Conservation (phyloP, 2,113 vertebrate genomes). For the Anarhynchus alexandrinus region DNA sequence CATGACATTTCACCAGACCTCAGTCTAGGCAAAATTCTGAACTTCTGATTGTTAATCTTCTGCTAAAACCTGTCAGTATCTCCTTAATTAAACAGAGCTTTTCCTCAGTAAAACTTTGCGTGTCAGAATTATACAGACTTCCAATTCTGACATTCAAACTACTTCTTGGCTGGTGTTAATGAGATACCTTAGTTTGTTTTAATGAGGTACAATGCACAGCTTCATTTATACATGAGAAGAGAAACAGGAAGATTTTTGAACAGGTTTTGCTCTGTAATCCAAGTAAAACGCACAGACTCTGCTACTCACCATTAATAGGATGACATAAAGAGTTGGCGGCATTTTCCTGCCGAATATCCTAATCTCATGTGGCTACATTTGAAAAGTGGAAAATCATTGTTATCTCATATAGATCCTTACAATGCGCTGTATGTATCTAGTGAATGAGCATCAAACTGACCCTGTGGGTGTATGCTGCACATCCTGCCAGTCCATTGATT, state of each 20-base stretch:
- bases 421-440: conserved; percentile 32
- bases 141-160: conserved; percentile 37
- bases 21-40: neutral
- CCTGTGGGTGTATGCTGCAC: conserved; percentile 50
- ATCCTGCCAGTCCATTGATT: conserved; percentile 60
- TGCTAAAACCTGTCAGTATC: conserved; percentile 19
- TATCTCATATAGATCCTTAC: conserved; percentile 53
- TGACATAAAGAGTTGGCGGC: conserved; percentile 64
- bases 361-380: conserved; percentile 67
- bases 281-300: conserved; percentile 53
- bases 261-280: conserved; percentile 61
- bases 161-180: conserved; percentile 42
- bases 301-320: conserved; percentile 49
- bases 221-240: conserved; percentile 33
- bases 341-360: conserved; percentile 60
- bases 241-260: conserved; percentile 66
- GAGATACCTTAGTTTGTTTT: conserved; percentile 51
- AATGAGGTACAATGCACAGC: conserved; percentile 42
- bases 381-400: conserved; percentile 67
- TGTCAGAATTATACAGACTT: conserved; percentile 28
- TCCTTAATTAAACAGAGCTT: conserved; percentile 33
- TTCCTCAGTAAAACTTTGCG: neutral
- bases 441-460: conserved; percentile 56
- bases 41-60: conserved; percentile 44
- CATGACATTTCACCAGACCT: neutral